Base-by-base conservation (phyloP, 2,888 invertebrate species). In the Eupeodes luniger region DNA sequence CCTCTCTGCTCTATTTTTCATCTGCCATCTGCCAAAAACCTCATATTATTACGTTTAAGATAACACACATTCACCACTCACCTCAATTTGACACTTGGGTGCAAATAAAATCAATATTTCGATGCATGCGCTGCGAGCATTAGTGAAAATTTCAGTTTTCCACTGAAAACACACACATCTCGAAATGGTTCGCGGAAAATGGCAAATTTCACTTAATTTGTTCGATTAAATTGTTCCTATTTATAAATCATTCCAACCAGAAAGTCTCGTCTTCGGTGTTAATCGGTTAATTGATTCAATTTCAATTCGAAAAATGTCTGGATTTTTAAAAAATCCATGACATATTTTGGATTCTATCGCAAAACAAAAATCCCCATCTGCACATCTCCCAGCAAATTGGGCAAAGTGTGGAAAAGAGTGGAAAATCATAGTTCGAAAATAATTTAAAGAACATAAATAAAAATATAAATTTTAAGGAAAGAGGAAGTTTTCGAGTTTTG, bases 21-120 rank as follows among this genome's bases (percentile, higher is more conserved):
- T 27, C 27, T 27, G 7, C 44, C 27, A 27, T 27, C 64, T 79
- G 79, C 81, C 78, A 81, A 74, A 77, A 55, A n/a, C 6, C 7
- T n/a, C 36, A 53, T 59, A 59, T 40, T 4, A 44, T 19, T 11
- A 9, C 14, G 74, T 75, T 27, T 27, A 27, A 2, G 27, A 27
- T 27, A 27, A 27, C 27, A 27, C 27, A 27, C 27, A 27, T 27
- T 27, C 27, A 27, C 27, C 27, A 27, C 27, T 88, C 81, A 88
- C 85, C 88, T 81, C 78, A 51, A 53, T 62, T 69, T 89, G 89
- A 85, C 89, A 89, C 76, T 85, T 85, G 90, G 86, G 16, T 74
- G 40, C 76, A 85, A 92, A 92, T 92, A 27, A 40, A 92, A 92
- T 92, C 91, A 90, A 92, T 92, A 90, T 90, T 91, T 90, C 88